These are phyloP conservation scores for Spilogale gracilis DNA, from an alignment of 2,113 vertebrate species.

Conservation along the genomic window DNA sequence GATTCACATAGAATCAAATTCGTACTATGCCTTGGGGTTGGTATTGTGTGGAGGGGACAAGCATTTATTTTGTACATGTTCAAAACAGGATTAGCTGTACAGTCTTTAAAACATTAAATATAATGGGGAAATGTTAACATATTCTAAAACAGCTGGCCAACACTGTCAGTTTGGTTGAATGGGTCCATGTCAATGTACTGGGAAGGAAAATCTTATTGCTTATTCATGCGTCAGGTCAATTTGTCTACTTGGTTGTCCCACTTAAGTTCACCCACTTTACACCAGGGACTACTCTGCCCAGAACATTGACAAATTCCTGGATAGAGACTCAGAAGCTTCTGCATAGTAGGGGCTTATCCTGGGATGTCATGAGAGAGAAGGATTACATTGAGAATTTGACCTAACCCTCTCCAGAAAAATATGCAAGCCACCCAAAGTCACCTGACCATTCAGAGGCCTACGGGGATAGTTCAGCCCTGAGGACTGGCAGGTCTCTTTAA, in stretches of 20 bases:
- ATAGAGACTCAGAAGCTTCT: conserved; percentile 26
- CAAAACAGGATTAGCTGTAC: not conserved
- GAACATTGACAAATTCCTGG: not conserved
- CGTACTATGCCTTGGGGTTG: not conserved
- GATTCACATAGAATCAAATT: conserved; percentile 30
- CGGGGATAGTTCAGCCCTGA: not conserved
- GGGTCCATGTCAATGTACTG: not conserved
- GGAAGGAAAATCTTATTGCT: not conserved
- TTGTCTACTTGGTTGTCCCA: not conserved
- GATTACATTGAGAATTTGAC: conserved; percentile 1
- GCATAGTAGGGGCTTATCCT: not conserved
- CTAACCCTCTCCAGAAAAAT: conserved; percentile 16
- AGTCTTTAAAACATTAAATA: conserved; percentile 47
- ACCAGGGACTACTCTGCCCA: not conserved
- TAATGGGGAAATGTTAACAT: not conserved
- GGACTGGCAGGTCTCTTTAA: not conserved
- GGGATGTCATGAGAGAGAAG: not conserved
- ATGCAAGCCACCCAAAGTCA: not conserved
- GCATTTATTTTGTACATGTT: not conserved
- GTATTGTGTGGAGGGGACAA: not conserved
- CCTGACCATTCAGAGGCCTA: not conserved
- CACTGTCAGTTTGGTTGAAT: not conserved
- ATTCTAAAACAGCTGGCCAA: not conserved
- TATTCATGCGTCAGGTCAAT: not conserved
- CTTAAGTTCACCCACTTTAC: not conserved